Base-by-base conservation (phyloP, 2,888 invertebrate genomes). In the Calliphora vomitoria region DNA sequence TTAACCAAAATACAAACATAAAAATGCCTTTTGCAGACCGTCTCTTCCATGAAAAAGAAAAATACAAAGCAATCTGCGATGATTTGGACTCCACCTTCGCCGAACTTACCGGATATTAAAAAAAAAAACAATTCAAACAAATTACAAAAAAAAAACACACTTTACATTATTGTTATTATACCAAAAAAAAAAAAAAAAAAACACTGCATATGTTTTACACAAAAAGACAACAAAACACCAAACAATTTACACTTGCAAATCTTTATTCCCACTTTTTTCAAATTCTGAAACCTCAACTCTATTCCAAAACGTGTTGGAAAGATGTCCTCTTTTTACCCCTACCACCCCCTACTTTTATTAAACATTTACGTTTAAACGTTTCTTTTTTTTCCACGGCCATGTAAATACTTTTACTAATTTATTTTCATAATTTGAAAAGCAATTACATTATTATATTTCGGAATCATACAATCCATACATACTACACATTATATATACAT, bases 71-170 rank as follows among this genome's bases (percentile, higher is more conserved):
- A 95, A 98, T 98, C 96, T 97, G 97, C 96, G 98, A 98, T 95
- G 98, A 98, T 95, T 95, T 98, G 96, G 98, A 98, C 95, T 96
- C 97, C 95, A 98, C 98, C 94, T 98, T 98, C 96, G 97, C 98
- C 94, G 98, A 98, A 95, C 96, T 98, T 95, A 98, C 98, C 95
- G 98, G 97, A 96, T 98, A 98, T 96, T 98, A 97, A 97, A 92
- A 89, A 88, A 78, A 64, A 94, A 83, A 94, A 94, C 92, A 92
- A 88, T 89, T 88, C 68, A 87, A 79, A 81, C 76, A 69, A 76
- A 68, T 68, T 82, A 76, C 79, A 55, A 66, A 60, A 80, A 58
- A n/a, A n/a, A n/a, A n/a, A n/a, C n/a, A 79, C 55, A 68, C 68
- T 64, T 79, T 62, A 62, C 60, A 18, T 11, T 44, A 44, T 58